Percentiles rank a stretch among this genome's conserved stretches.
phyloP scores from a whole-genome alignment of 2,888 invertebrate genomes.

The Synanthedon andrenaeformis region DNA sequence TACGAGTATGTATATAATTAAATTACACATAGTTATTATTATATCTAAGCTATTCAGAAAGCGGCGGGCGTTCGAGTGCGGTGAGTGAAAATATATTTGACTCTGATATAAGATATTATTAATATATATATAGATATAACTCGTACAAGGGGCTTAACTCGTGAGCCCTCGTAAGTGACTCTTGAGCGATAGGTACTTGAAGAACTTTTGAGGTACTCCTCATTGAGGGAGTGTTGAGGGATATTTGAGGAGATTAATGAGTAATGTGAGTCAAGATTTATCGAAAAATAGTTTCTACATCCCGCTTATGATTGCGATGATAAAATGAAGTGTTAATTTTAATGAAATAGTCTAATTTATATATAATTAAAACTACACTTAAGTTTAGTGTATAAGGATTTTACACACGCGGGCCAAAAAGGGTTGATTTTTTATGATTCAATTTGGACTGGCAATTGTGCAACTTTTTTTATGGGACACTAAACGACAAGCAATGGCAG shows the following conservation, averaged over 20 bases:
- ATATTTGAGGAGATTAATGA: not conserved
- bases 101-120: not conserved
- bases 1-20: too few relatives aligned
- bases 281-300: slow-evolving; percentile 38
- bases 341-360: not conserved
- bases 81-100: not conserved
- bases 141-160: not conserved
- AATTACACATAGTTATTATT: too few relatives aligned
- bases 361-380: not conserved
- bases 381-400: not conserved
- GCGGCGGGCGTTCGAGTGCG: not conserved
- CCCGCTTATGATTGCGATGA: slow-evolving; percentile 52
- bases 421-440: slow-evolving; percentile 33
- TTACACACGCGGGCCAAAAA: slow-evolving; percentile 61
- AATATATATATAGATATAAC: not conserved
- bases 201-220: too few relatives aligned
- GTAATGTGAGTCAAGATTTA: slow-evolving; percentile 58
- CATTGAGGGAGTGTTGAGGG: too few relatives aligned
- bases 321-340: not conserved
- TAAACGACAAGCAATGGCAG: not conserved
- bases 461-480: slow-evolving; percentile 5
- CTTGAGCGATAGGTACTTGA: too few relatives aligned
- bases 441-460: slow-evolving; percentile 3
- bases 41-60: too few relatives aligned
- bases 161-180: not conserved